phyloP scores from a whole-genome alignment of 2,113 vertebrate species.

The Erpornis zantholeuca region DNA sequence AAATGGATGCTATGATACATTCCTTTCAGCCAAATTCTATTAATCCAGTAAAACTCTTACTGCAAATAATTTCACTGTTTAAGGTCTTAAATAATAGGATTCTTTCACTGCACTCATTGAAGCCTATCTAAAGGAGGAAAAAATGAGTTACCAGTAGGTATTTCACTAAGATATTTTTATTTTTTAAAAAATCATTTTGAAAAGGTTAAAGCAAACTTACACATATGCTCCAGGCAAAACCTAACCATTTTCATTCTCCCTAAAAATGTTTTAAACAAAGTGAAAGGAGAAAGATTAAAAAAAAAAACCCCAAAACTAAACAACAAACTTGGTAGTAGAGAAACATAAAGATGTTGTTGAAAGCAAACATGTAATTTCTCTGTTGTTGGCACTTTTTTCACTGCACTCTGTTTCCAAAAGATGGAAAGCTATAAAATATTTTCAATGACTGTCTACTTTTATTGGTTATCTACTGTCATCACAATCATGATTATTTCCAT shows the following conservation, averaged over 20 bases:
- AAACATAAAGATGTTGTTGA: not conserved
- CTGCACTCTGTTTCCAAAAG: not conserved
- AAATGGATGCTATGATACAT: not conserved
- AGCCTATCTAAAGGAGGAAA: not conserved
- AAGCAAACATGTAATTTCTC: not conserved
- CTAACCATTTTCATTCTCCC: not conserved
- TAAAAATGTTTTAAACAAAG: not conserved
- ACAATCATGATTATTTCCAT: rapidly evolving
- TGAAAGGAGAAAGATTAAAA: not conserved
- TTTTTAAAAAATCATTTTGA: not conserved
- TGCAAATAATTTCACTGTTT: not conserved
- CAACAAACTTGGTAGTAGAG: not conserved
- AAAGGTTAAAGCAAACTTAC: not conserved
- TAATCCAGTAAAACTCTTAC: not conserved
- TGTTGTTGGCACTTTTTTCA: not conserved
- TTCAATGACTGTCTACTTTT: not conserved
- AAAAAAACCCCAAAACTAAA: not conserved
- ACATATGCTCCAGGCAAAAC: not conserved
- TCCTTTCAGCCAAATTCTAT: not conserved
- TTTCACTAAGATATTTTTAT: not conserved
- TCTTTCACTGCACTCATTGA: not conserved
- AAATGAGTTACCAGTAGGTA: not conserved
- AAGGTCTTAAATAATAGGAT: not conserved
- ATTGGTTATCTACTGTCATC: not conserved
- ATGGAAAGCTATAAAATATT: not conserved